Evolutionary conservation across 23 tunicate species (phyloP), one percentile per base, ranked within the genome.

Genomic region (Ascidia mentula): DNA sequence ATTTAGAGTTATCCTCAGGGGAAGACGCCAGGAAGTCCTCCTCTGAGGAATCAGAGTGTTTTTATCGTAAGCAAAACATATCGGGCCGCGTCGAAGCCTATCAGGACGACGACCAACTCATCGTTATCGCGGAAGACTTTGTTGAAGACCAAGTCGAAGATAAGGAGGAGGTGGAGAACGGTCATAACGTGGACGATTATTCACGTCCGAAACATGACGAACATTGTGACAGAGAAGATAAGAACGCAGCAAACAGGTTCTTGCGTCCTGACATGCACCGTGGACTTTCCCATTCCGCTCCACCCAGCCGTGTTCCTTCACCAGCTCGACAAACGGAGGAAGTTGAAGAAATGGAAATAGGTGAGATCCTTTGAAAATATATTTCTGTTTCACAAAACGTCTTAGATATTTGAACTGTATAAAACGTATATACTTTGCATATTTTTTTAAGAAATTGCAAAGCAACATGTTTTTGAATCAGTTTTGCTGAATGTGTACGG

Each of bases 41-140:
- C 45, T 40, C 79, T 2, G 78, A 42, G 72, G 69, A 59, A 77
- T 36, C 40, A 0, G 32, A 28, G 37, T 32, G 45, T 3, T 32
- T n/a, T 37, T 46, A 45, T 37, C 37, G 45, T 7, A 37, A 74
- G 17, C 78, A 74, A 24, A 74, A 35, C 38, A 17, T 24, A 24
- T 36, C 78, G 33, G 24, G 34, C 46, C 45, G 40, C 26, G 38
- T 86, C 37, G 75, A 79, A 53, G 83, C 90, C n/a, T 86, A 86
- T 60, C 90, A 86, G 72, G 81, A 75, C 72, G 82, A 46, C 84
- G 90, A 86, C 61, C 90, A 86, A 46, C 73, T 86, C 18, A 79
- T 86, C 38, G 90, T 86, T 1, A 86, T 86, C 75, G 53, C 90
- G 20, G 80, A 77, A 38, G 61, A 77, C 13, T 77, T 45, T 45